Conservation (phyloP, 2,113 vertebrate genomes). For the Oophaga pumilio region DNA sequence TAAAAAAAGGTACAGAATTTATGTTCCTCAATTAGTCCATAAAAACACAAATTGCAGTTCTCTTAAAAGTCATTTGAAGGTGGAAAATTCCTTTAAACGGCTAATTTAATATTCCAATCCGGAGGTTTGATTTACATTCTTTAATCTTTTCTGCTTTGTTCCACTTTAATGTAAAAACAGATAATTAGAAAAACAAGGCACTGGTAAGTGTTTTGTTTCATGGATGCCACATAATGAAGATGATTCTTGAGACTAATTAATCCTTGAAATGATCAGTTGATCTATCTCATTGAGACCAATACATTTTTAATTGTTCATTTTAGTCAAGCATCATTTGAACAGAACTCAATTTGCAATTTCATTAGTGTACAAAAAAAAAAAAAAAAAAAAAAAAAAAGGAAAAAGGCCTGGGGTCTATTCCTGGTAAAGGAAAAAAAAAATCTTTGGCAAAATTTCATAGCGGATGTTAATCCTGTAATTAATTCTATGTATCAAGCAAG, state of each 20-base stretch:
- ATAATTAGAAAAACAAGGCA: slow-evolving; percentile 43
- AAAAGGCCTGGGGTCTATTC: slow-evolving; percentile 74
- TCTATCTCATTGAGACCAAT: slow-evolving; percentile 74
- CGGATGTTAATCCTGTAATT: slow-evolving; percentile 77
- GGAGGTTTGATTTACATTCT: neutral
- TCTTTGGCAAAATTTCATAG: slow-evolving; percentile 72
- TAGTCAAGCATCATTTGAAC: slow-evolving; percentile 78
- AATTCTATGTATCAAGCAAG: slow-evolving; percentile 76
- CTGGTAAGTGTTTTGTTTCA: slow-evolving; percentile 49
- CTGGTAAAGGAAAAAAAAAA: slow-evolving; percentile 67
- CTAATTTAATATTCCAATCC: neutral
- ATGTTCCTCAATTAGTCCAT: neutral
- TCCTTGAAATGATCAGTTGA: slow-evolving; percentile 73
- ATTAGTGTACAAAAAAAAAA: slow-evolving; percentile 76
- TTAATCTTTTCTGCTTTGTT: slow-evolving; percentile 26
- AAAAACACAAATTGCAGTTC: neutral
- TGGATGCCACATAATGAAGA: slow-evolving; percentile 65
- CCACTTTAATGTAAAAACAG: slow-evolving; percentile 31
- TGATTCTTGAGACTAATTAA: slow-evolving; percentile 72
- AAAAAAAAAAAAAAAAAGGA: slow-evolving; percentile 72
- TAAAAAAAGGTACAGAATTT: neutral
- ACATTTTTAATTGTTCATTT: slow-evolving; percentile 81
- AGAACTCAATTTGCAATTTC: slow-evolving; percentile 81
- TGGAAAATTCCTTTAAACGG: neutral
- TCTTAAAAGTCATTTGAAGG: neutral